phyloP scores from a whole-genome alignment of 2,113 vertebrate genomes.

The Sakesphorus luctuosus region DNA sequence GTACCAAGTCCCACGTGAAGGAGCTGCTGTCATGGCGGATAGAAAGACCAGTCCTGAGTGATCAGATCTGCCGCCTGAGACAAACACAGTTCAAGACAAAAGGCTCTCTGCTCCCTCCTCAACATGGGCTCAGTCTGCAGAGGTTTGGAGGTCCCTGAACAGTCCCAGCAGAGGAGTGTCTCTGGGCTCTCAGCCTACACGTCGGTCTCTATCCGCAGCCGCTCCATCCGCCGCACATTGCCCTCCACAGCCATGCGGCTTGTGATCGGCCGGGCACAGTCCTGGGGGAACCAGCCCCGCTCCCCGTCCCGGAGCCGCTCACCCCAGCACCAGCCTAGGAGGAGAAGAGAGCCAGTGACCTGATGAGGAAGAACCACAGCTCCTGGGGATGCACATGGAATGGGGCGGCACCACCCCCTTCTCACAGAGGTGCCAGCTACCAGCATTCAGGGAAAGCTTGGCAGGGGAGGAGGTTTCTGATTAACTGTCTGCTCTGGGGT shows the following conservation, averaged over 20 bases:
- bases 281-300: slow-evolving; percentile 90
- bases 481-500: background rate
- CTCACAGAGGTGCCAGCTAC: accelerated
- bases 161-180: accelerated
- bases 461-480: background rate
- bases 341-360: accelerated
- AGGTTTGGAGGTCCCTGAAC: background rate
- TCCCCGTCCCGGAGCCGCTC: slow-evolving; percentile 90
- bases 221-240: slow-evolving; percentile 90
- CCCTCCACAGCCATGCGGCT: slow-evolving; percentile 78
- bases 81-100: accelerated
- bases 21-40: background rate
- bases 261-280: slow-evolving; percentile 86
- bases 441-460: background rate
- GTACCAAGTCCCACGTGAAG: background rate
- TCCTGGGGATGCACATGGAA: accelerated
- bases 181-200: slow-evolving; percentile 58
- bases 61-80: accelerated
- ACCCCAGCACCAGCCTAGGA: slow-evolving; percentile 83
- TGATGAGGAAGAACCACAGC: accelerated
- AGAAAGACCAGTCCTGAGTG: accelerated
- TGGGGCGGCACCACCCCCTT: background rate
- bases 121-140: accelerated
- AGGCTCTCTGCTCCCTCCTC: background rate
- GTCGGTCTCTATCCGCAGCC: slow-evolving; percentile 86